These are phyloP conservation scores for Siniperca knerii DNA, from an alignment of 2,113 vertebrate genomes.

Conservation along the genomic window DNA sequence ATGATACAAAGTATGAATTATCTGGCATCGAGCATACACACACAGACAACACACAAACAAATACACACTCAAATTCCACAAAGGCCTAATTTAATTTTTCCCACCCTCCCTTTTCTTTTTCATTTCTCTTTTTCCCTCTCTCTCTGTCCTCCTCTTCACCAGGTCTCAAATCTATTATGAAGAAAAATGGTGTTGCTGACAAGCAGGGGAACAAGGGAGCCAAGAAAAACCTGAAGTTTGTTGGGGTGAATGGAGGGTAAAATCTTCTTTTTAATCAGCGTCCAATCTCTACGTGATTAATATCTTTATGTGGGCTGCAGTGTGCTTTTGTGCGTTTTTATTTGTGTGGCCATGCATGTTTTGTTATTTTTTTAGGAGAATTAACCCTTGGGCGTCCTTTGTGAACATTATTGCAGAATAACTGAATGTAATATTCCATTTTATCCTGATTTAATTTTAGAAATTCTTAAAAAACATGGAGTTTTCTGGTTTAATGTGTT, in stretches of 20 bases:
- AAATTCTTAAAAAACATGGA: background rate
- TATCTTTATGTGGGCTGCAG: slow-evolving; percentile 24
- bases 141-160: slow-evolving; percentile 77
- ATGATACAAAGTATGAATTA: background rate
- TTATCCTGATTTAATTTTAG: background rate
- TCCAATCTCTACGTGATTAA: slow-evolving; percentile 20
- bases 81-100: slow-evolving; percentile 25
- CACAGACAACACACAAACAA: slow-evolving; percentile 3
- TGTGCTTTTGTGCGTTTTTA: background rate
- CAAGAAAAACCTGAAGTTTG: slow-evolving; percentile 99
- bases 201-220: slow-evolving; percentile 90
- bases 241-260: slow-evolving; percentile 99
- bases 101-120: slow-evolving; percentile 20
- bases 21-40: background rate
- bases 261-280: slow-evolving; percentile 51
- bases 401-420: background rate
- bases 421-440: background rate
- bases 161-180: slow-evolving; percentile 99
- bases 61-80: slow-evolving; percentile 1
- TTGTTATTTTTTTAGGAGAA: background rate
- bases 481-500: slow-evolving; percentile 2
- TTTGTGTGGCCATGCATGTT: background rate
- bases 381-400: background rate
- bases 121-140: slow-evolving; percentile 48
- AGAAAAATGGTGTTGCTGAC: slow-evolving; percentile 94